A percentile compares a stretch with the other conserved stretches of the same genome.
These are phyloP conservation scores for Anoplolepis gracilipes DNA, from an alignment of 1,140 invertebrate species.

Conservation along the genomic window DNA sequence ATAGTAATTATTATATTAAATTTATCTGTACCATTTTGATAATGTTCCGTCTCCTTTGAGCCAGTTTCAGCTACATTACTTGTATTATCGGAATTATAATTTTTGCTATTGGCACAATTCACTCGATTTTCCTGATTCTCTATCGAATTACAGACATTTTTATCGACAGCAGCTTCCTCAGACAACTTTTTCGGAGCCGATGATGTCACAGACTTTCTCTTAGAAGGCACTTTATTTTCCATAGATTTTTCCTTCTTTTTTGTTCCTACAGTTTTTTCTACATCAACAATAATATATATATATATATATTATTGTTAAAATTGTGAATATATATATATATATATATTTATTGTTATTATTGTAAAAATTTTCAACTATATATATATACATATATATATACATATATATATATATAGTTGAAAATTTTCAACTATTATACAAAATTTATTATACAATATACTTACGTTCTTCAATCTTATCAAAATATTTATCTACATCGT, in stretches of 20 bases:
- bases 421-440: too few species aligned
- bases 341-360: too few species aligned
- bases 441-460: background rate
- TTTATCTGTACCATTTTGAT: conserved; percentile 56
- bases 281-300: background rate
- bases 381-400: background rate
- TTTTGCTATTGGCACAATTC: conserved; percentile 76
- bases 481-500: conserved; percentile 79
- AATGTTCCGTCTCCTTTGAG: conserved; percentile 46
- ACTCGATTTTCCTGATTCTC: conserved; percentile 84
- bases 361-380: too few species aligned
- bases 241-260: conserved; percentile 72
- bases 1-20: conserved; percentile 14
- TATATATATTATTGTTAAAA: too few species aligned
- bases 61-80: conserved; percentile 50
- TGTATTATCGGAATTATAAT: conserved; percentile 64
- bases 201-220: conserved; percentile 69
- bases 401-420: background rate
- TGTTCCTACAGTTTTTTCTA: conserved; percentile 75
- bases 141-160: conserved; percentile 71
- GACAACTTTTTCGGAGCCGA: conserved; percentile 72
- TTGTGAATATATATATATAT: background rate
- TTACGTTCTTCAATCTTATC: conserved; percentile 77
- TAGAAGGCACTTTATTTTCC: conserved; percentile 77
- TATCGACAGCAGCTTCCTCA: conserved; percentile 65